Conservation (phyloP, 2,888 invertebrate species). For the Lasius platythorax region DNA sequence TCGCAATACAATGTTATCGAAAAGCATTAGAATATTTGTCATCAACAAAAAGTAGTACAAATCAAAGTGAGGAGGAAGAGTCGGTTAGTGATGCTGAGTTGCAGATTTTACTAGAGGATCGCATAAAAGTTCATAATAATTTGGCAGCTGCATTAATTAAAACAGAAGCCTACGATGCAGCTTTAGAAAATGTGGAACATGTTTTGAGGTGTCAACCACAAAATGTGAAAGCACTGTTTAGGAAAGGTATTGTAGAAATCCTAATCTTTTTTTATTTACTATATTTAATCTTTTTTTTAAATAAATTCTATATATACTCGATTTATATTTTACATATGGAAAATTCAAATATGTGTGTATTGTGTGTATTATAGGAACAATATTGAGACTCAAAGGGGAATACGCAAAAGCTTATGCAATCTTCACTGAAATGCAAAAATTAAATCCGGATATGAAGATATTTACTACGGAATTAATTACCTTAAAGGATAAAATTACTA, state of each 20-base stretch:
- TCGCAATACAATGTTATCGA: conserved; percentile 95
- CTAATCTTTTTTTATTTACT: not conserved
- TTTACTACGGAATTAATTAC: conserved; percentile 88
- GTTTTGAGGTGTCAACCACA: conserved; percentile 94
- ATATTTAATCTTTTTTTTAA: not conserved
- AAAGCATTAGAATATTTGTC: conserved; percentile 92
- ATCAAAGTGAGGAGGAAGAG: conserved; percentile 86
- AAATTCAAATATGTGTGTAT: conserved; percentile 10
- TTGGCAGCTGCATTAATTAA: conserved; percentile 97
- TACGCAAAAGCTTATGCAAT: conserved; percentile 90
- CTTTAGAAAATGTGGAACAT: conserved; percentile 93
- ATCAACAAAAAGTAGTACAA: conserved; percentile 90
- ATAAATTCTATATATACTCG: conserved; percentile 14
- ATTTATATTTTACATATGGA: not conserved
- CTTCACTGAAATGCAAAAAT: conserved; percentile 88
- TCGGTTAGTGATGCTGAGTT: conserved; percentile 87
- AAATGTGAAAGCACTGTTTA: conserved; percentile 96
- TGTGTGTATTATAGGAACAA: conserved; percentile 85
- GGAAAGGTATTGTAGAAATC: conserved; percentile 90
- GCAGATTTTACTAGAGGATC: conserved; percentile 91
- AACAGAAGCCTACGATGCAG: conserved; percentile 94
- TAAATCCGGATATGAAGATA: conserved; percentile 89
- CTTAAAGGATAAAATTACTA: conserved; percentile 87
- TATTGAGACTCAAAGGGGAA: conserved; percentile 90
- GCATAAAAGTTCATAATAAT: conserved; percentile 95